Conservation (phyloP, 2,113 vertebrate species). For the Oenanthe oenanthe region DNA sequence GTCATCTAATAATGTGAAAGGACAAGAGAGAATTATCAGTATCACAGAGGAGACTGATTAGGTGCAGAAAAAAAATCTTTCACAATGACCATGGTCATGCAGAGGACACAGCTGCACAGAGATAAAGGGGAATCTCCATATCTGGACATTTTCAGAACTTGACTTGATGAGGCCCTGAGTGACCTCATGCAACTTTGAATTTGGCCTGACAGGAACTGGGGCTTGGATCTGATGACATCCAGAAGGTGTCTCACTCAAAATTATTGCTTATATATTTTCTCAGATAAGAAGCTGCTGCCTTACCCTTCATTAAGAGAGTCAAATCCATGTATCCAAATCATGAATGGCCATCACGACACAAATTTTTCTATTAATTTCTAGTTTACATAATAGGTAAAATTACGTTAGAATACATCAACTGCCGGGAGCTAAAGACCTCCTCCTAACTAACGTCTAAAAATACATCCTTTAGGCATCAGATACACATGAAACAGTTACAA, state of each 20-base stretch:
- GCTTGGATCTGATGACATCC: not conserved
- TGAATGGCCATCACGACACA: not conserved
- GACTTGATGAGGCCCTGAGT: not conserved
- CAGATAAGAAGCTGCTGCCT: not conserved
- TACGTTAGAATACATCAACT: not conserved
- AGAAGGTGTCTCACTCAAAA: not conserved
- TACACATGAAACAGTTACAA: not conserved
- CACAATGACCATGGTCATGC: rapidly evolving
- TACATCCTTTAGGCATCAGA: not conserved
- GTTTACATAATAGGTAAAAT: not conserved
- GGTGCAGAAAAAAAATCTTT: not conserved
- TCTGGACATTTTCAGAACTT: not conserved
- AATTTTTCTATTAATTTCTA: not conserved
- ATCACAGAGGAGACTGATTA: not conserved
- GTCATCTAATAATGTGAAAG: not conserved
- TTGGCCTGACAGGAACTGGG: not conserved
- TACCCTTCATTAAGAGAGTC: not conserved
- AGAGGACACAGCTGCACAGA: not conserved
- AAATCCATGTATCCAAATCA: not conserved
- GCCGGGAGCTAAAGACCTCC: not conserved
- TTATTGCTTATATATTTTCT: not conserved
- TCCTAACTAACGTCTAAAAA: not conserved
- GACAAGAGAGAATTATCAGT: not conserved
- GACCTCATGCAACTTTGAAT: not conserved
- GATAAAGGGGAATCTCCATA: not conserved